These are phyloP conservation scores for Calidris pugnax DNA, from an alignment of 2,113 vertebrate species.

Conservation along the genomic window DNA sequence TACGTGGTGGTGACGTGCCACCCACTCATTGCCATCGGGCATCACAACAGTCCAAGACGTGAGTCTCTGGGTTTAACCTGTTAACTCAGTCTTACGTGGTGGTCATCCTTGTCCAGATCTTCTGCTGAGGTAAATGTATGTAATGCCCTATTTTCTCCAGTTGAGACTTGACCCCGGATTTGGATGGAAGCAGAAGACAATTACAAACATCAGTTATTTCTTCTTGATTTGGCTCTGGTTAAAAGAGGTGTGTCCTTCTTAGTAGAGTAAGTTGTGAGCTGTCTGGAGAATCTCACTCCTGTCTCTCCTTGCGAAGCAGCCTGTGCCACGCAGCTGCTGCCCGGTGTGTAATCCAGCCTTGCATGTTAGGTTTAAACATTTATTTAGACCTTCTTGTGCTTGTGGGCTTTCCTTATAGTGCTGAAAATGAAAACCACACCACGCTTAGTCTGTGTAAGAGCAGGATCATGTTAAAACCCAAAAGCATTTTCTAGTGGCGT, in stretches of 20 bases:
- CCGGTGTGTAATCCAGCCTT: neutral
- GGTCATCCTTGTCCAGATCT: neutral
- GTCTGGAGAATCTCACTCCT: neutral
- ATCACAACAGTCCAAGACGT: neutral
- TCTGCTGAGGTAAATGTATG: neutral
- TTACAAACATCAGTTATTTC: neutral
- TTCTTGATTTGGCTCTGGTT: neutral
- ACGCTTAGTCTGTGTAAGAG: neutral
- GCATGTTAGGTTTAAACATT: neutral
- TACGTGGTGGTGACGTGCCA: fast-evolving
- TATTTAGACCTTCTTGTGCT: neutral
- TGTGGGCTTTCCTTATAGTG: neutral
- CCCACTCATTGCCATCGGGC: neutral
- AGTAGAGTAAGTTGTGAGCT: neutral
- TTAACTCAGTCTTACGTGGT: fast-evolving
- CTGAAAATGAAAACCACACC: neutral
- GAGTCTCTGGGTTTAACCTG: neutral
- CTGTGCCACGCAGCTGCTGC: neutral
- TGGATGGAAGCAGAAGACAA: neutral
- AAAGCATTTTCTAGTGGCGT: neutral
- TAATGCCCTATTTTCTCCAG: neutral
- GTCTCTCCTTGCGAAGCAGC: neutral
- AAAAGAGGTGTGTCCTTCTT: neutral
- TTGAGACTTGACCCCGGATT: neutral
- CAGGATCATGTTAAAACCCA: neutral